phyloP scores from a whole-genome alignment of 2,888 invertebrate genomes.

The Dasysyrphus tricinctus region DNA sequence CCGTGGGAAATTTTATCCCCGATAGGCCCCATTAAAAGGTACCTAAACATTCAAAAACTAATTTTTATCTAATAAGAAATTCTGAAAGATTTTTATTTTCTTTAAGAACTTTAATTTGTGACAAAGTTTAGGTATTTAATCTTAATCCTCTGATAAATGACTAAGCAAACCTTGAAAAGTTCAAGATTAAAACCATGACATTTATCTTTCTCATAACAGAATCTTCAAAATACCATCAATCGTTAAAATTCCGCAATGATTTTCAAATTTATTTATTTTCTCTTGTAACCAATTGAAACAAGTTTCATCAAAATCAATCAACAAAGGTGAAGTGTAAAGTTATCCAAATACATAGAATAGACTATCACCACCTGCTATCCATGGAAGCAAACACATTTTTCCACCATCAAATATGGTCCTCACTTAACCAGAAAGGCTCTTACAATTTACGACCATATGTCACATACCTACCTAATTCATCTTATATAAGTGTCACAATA shows the following conservation, averaged over 20 bases:
- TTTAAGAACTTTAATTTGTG: not conserved
- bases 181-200: slow-evolving; percentile 11
- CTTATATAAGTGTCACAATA: slow-evolving; percentile 24
- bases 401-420: not conserved
- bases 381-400: not conserved
- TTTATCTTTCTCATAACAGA: slow-evolving; percentile 5
- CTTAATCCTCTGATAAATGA: not conserved
- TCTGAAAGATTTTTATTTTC: not conserved
- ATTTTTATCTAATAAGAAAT: too few species aligned
- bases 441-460: slow-evolving; percentile 20
- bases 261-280: slow-evolving; percentile 22
- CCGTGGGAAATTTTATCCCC: too few species aligned
- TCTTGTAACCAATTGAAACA: not conserved
- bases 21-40: too few species aligned
- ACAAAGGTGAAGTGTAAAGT: not conserved
- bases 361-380: slow-evolving; percentile 10
- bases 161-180: slow-evolving; percentile 11
- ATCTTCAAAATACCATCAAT: slow-evolving; percentile 20
- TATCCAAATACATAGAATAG: not conserved
- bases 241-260: not conserved
- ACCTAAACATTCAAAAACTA: too few species aligned
- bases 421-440: slow-evolving; percentile 1
- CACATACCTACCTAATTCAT: slow-evolving; percentile 5
- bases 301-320: slow-evolving; percentile 13
- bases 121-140: not conserved